Percentiles rank a stretch among this genome's conserved stretches.
Evolutionary conservation across 2,888 invertebrate species (phyloP).

Genomic region (Ametastegia equiseti): DNA sequence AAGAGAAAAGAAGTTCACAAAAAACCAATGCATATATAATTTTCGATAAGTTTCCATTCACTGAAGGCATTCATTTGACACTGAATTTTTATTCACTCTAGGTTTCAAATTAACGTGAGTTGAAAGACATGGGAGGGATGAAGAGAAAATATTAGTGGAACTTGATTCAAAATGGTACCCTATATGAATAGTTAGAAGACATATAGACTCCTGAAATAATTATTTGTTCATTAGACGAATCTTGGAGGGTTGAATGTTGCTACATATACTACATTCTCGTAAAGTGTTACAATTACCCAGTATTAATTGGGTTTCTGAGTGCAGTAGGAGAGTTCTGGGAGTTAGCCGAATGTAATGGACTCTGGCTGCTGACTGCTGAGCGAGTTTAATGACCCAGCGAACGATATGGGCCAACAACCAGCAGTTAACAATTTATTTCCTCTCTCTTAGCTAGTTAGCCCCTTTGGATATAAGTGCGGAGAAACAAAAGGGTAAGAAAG

Average conservation of each 20-base stretch:
- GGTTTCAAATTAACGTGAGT: too few relatives aligned
- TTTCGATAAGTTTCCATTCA: too few relatives aligned
- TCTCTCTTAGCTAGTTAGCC: conserved; percentile 1
- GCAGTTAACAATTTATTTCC: conserved; percentile 23
- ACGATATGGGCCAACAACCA: conserved; percentile 23
- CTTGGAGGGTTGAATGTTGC: neutral
- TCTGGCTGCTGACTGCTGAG: conserved; percentile 25
- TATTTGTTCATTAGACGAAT: neutral
- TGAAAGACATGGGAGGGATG: too few relatives aligned
- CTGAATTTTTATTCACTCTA: too few relatives aligned
- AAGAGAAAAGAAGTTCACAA: too few relatives aligned
- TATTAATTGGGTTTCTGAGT: conserved; percentile 37
- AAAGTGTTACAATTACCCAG: conserved; percentile 23
- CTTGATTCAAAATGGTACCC: too few relatives aligned
- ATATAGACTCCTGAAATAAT: neutral
- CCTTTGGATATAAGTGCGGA: neutral
- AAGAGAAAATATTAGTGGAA: too few relatives aligned
- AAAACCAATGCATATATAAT: too few relatives aligned
- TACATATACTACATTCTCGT: conserved; percentile 5
- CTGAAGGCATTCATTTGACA: too few relatives aligned
- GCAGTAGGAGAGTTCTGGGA: conserved; percentile 12
- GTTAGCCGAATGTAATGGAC: conserved; percentile 24
- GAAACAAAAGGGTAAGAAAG: neutral
- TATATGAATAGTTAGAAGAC: too few relatives aligned
- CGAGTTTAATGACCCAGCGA: conserved; percentile 31